These are phyloP conservation scores for Habroteleia sp. DNA, from an alignment of 2,888 invertebrate species.

Conservation along the genomic window DNA sequence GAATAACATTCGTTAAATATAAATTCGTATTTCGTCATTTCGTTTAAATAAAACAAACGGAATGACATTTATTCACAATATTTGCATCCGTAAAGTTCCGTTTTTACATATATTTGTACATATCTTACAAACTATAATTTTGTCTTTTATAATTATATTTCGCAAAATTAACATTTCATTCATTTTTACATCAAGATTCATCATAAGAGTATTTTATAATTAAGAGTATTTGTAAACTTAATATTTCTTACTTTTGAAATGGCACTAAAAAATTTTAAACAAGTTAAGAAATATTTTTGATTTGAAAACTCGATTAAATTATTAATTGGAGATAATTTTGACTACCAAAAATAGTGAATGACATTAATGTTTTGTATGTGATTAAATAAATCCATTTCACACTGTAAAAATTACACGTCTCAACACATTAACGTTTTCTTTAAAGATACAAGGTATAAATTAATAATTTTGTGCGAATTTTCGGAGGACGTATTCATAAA, in stretches of 20 bases:
- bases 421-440: no score
- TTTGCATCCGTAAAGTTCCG: constrained; percentile 37
- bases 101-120: constrained; percentile 51
- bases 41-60: constrained; percentile 39
- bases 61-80: constrained; percentile 51
- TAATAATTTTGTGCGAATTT: constrained; percentile 38
- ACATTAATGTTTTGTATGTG: no score
- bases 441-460: constrained; percentile 15
- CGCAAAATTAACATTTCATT: constrained; percentile 22
- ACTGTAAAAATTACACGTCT: no score
- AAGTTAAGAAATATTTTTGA: not conserved
- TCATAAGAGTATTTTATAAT: constrained; percentile 25
- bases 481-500: constrained; percentile 47
- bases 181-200: constrained; percentile 23
- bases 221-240: constrained; percentile 22
- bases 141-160: constrained; percentile 35
- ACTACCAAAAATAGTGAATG: no score
- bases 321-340: no score
- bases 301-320: not conserved
- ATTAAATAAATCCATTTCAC: no score
- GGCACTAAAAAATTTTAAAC: constrained; percentile 23
- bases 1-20: constrained; percentile 40
- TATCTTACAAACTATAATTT: constrained; percentile 49
- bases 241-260: constrained; percentile 5
- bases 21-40: constrained; percentile 42